Conservation (phyloP, 2,888 invertebrate species). For the Drosophila kanekoi region DNA sequence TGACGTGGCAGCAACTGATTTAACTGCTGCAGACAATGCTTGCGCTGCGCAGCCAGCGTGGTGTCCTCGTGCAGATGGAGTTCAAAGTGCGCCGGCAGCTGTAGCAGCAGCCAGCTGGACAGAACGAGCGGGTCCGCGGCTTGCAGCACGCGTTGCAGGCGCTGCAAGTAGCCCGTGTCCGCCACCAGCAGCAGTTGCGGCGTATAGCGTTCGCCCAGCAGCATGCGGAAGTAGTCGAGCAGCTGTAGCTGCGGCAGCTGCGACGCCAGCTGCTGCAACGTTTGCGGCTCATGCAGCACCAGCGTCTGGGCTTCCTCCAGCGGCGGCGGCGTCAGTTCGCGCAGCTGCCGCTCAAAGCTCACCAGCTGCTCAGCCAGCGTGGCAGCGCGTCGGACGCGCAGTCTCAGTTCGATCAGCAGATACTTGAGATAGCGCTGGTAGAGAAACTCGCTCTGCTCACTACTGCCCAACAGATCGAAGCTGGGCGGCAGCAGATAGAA, state of each 20-base stretch:
- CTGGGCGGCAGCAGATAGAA: slow-evolving; percentile 76
- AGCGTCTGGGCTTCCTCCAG: slow-evolving; percentile 33
- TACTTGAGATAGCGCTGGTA: slow-evolving; percentile 80
- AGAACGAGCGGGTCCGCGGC: slow-evolving; percentile 52
- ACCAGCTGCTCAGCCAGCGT: slow-evolving; percentile 73
- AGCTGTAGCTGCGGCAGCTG: slow-evolving; percentile 67
- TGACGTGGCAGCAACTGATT: slow-evolving; percentile 71
- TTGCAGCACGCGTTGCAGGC: slow-evolving; percentile 49
- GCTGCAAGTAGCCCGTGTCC: slow-evolving; percentile 61
- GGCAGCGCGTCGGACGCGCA: slow-evolving; percentile 75
- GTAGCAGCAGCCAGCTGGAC: slow-evolving; percentile 76
- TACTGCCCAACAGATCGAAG: slow-evolving; percentile 64
- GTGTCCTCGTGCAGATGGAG: slow-evolving; percentile 73
- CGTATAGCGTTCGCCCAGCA: slow-evolving; percentile 57
- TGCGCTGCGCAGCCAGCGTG: slow-evolving; percentile 57
- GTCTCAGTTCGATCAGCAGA: slow-evolving; percentile 75
- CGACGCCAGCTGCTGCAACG: slow-evolving; percentile 50
- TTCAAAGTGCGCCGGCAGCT: slow-evolving; percentile 79
- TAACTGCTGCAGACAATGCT: slow-evolving; percentile 70
- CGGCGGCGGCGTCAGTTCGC: slow-evolving; percentile 31
- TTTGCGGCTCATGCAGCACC: slow-evolving; percentile 71
- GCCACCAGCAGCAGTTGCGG: slow-evolving; percentile 70
- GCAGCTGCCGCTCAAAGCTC: slow-evolving; percentile 69
- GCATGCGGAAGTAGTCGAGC: slow-evolving; percentile 62
- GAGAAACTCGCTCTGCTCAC: slow-evolving; percentile 65